Conservation (phyloP, 2,888 invertebrate species). For the Hemithea aestivaria region DNA sequence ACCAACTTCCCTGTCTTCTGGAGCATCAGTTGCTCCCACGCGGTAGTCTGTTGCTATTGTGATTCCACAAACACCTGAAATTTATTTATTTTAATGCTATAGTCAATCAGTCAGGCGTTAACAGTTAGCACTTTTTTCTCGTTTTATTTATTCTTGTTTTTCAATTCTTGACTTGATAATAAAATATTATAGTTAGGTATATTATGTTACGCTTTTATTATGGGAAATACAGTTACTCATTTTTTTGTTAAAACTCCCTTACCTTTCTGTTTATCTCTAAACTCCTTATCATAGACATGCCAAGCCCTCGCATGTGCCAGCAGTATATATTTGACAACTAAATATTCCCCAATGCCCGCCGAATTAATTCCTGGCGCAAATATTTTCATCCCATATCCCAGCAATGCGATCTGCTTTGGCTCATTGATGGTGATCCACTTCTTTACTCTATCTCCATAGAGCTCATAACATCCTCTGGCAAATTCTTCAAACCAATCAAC, state of each 20-base stretch:
- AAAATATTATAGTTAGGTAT: too few relatives aligned
- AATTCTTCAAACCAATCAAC: constrained; percentile 72
- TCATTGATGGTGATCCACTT: constrained; percentile 82
- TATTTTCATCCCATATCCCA: constrained; percentile 62
- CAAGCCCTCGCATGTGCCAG: constrained; percentile 78
- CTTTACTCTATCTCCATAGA: constrained; percentile 73
- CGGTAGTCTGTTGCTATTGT: constrained; percentile 56
- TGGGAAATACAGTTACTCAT: too few relatives aligned
- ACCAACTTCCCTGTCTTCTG: constrained; percentile 48
- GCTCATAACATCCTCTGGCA: constrained; percentile 58
- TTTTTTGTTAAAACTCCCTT: constrained; percentile 7
- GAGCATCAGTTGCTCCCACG: constrained; percentile 42
- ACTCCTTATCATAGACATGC: constrained; percentile 63
- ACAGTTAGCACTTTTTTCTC: too few relatives aligned
- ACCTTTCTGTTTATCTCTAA: constrained; percentile 48
- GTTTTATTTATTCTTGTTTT: too few relatives aligned
- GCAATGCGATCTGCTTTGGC: constrained; percentile 59
- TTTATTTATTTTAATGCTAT: too few relatives aligned
- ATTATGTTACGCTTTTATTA: neutral
- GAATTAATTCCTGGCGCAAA: constrained; percentile 59
- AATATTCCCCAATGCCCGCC: constrained; percentile 70
- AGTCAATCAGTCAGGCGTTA: too few relatives aligned
- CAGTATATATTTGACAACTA: constrained; percentile 70
- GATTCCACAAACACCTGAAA: constrained; percentile 50
- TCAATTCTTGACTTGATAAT: too few relatives aligned